Conservation (phyloP, 2,797 vertebrate species). For the Poliocrania exsul region DNA sequence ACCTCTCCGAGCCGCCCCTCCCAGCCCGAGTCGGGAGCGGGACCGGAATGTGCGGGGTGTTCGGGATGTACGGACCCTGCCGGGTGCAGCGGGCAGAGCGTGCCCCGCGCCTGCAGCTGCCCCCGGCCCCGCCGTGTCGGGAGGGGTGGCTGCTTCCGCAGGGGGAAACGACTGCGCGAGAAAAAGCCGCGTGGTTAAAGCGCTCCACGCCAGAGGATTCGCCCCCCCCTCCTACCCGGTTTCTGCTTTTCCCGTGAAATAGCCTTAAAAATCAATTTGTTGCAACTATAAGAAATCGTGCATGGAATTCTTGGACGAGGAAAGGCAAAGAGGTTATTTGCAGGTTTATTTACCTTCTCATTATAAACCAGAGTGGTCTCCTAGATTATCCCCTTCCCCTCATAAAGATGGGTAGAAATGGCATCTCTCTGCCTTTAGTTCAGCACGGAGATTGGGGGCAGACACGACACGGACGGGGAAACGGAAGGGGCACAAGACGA, state of each 20-base stretch:
- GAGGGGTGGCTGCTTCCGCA: neutral
- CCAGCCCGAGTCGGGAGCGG: neutral
- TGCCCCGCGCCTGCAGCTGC: neutral
- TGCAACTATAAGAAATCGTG: fast-evolving
- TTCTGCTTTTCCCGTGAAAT: neutral
- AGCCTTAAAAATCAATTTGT: fast-evolving
- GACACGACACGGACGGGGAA: neutral
- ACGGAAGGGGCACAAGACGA: too few relatives aligned
- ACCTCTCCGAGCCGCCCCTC: conserved; percentile 36
- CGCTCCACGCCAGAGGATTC: neutral
- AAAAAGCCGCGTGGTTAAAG: fast-evolving
- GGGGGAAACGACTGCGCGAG: fast-evolving
- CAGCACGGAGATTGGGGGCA: fast-evolving
- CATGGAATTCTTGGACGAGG: neutral
- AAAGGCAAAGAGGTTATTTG: neutral
- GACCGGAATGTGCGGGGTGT: neutral
- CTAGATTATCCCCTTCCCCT: neutral
- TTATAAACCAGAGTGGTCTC: fast-evolving
- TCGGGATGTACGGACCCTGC: neutral
- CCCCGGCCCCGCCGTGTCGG: fast-evolving
- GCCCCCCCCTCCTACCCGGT: fast-evolving
- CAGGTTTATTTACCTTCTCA: neutral
- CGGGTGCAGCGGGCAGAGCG: neutral
- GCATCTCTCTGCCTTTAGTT: neutral
- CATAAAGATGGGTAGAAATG: neutral